A percentile compares a stretch with the other conserved stretches of the same genome.
These are phyloP conservation scores for Spilogale gracilis DNA, from an alignment of 2,113 vertebrate genomes.

Conservation along the genomic window DNA sequence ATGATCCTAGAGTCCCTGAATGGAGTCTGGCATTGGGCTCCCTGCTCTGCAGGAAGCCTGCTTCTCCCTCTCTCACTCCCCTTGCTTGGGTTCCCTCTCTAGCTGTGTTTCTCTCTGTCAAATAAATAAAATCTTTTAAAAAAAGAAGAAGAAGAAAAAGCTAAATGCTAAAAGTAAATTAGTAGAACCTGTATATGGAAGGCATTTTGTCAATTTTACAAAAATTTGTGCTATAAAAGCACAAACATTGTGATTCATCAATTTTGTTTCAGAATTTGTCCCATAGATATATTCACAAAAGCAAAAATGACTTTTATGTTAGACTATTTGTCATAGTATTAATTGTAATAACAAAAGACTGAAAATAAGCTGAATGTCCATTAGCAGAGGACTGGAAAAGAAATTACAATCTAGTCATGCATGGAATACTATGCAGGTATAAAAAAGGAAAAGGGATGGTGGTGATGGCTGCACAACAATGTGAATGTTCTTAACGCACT, in stretches of 20 bases:
- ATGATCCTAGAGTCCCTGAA: too few species aligned
- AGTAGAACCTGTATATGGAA: background rate
- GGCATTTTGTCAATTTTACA: conserved; percentile 39
- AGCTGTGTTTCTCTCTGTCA: too few species aligned
- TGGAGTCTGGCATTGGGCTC: too few species aligned
- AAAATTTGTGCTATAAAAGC: conserved; percentile 6
- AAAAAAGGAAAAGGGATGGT: background rate
- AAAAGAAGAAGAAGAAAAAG: background rate
- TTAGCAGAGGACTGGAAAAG: background rate
- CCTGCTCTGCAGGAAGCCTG: too few species aligned
- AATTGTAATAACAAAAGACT: conserved; percentile 12
- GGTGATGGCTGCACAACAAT: background rate
- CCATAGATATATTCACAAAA: background rate
- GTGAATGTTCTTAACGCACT: background rate
- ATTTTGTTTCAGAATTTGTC: conserved; percentile 44
- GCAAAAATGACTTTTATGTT: conserved; percentile 9
- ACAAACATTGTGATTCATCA: background rate
- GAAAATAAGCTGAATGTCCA: background rate
- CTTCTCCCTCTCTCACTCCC: too few species aligned
- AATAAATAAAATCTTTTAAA: background rate
- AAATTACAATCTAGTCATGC: background rate
- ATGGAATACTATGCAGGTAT: background rate
- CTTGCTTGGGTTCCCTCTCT: too few species aligned
- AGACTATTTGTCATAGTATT: background rate
- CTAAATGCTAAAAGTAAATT: background rate